A percentile compares a stretch with the other conserved stretches of the same genome.
Evolutionary conservation across 2,113 vertebrate genomes (phyloP).

Genomic region (Petaurus breviceps): DNA sequence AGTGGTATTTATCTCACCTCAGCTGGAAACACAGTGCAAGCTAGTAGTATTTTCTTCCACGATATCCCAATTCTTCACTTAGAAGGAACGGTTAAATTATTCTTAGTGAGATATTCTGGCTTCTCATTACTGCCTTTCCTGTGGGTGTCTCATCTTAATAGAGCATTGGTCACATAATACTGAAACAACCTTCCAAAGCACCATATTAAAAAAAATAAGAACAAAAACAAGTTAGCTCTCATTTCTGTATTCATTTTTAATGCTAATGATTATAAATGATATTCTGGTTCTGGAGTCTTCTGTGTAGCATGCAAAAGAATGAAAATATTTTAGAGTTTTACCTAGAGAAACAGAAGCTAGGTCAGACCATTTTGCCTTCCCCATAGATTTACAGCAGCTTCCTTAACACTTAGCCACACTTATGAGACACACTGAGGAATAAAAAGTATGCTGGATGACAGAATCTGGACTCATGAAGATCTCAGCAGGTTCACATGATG

Average conservation of each 20-base stretch:
- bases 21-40: neutral
- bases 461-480: neutral
- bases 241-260: neutral
- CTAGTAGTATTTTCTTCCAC: neutral
- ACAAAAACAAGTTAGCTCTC: neutral
- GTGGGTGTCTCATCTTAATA: neutral
- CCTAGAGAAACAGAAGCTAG: neutral
- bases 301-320: neutral
- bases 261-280: neutral
- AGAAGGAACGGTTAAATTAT: neutral
- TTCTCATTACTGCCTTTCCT: neutral
- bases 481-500: neutral
- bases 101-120: neutral
- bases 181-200: neutral
- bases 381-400: neutral
- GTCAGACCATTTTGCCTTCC: neutral
- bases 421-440: neutral
- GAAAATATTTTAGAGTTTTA: neutral
- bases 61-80: neutral
- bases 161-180: neutral
- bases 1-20: neutral
- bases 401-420: neutral
- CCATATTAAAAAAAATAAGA: neutral
- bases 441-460: neutral
- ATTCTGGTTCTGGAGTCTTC: neutral